Base-by-base conservation (phyloP, 2,113 vertebrate genomes). In the Chaenocephalus aceratus region DNA sequence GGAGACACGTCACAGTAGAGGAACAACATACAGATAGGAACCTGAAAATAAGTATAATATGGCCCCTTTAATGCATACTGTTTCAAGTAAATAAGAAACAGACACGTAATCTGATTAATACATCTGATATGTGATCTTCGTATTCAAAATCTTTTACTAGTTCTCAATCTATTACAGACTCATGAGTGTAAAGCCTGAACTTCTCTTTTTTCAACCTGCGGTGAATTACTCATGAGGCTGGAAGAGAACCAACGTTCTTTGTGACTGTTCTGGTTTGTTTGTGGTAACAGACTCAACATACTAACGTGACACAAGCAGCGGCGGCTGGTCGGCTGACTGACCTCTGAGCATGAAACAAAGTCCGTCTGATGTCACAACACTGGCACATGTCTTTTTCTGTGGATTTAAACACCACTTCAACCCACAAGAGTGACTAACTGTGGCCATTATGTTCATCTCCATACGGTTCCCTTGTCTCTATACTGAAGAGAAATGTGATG, bases 401-500 rank as follows among this genome's bases (percentile, higher is more conserved):
- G 57, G 73, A 71, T 74, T 60, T 36, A 56, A 70, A 82, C 41
- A 41, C 61, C 76, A 26, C 75, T 65, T 79, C 48, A 52, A 21
- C 44, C 61, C 11, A 58, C 54, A 46, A 13, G 30, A 76, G 63
- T 46, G 30, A 65, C 61, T 15, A 21, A 46, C 68, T 49, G 56
- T 49, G 44, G 82, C 82, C 89, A 90, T 93, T 92, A 83, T 94
- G 88, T 82, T 86, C 79, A 72, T 87, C 91, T 88, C 84, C 83
- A 88, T 88, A 91, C 8, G 69, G 57, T 87, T 79, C 82, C 63
- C 79, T 86, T 84, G 77, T 80, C 76, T 83, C 84, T 86, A 85
- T 65, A 88, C 88, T 85, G 80, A 93, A 93, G 89, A 89, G 89
- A 91, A 95, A 94, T 90, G 91, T 95, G 93, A 95, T 94, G 94